Conservation (phyloP, 2,888 invertebrate genomes). For the Melangyna quadrimaculata region DNA sequence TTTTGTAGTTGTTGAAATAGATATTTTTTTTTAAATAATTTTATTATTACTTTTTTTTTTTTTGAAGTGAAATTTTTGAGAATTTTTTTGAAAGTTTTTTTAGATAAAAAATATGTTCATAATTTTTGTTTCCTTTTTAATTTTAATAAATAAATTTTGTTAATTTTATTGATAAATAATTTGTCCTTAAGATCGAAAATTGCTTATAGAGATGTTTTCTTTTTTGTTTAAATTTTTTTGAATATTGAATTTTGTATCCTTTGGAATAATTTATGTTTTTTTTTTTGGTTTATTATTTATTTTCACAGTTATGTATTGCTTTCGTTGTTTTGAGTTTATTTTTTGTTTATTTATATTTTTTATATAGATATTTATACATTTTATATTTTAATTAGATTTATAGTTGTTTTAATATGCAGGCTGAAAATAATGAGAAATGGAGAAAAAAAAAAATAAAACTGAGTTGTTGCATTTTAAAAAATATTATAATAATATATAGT, state of each 20-base stretch:
- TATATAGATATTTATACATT: slow-evolving; percentile 22
- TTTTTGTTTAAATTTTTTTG: slow-evolving; percentile 1
- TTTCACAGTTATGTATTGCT: slow-evolving; percentile 80
- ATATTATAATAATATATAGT: background rate
- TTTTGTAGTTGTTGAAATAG: background rate
- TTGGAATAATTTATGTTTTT: slow-evolving; percentile 35
- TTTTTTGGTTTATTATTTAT: slow-evolving; percentile 11
- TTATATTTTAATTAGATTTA: slow-evolving; percentile 29
- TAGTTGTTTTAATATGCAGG: slow-evolving; percentile 62
- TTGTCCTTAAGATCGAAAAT: slow-evolving; percentile 66
- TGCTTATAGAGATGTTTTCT: slow-evolving; percentile 57
- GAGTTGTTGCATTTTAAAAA: slow-evolving; percentile 35
- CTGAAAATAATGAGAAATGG: slow-evolving; percentile 29
- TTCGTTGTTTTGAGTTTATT: slow-evolving; percentile 80
- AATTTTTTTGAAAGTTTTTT: slow-evolving; percentile 1
- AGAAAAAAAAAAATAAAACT: background rate
- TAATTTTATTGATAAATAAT: slow-evolving; percentile 28
- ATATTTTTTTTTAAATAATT: background rate
- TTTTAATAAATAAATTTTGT: slow-evolving; percentile 17
- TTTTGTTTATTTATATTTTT: slow-evolving; percentile 17
- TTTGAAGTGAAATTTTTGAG: background rate
- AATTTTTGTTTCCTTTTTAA: slow-evolving; percentile 17
- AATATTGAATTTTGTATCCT: slow-evolving; percentile 59
- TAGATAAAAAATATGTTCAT: slow-evolving; percentile 53
- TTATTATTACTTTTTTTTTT: background rate